These are phyloP conservation scores for Athalia cordata DNA, from an alignment of 2,888 invertebrate genomes.

Conservation along the genomic window DNA sequence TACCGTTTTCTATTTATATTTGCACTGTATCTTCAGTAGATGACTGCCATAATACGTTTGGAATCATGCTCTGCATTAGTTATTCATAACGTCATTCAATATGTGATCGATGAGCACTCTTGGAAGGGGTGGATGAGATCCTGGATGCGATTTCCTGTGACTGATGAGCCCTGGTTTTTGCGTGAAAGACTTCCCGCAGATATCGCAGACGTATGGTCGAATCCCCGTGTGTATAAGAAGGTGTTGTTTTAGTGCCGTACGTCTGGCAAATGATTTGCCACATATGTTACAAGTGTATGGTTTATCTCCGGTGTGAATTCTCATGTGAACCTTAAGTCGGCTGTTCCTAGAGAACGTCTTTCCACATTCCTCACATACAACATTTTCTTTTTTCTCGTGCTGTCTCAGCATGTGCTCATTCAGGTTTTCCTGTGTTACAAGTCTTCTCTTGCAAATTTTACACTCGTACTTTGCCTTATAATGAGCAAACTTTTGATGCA, in stretches of 20 bases:
- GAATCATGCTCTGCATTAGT: conserved; percentile 34
- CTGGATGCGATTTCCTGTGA: conserved; percentile 70
- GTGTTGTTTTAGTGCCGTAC: conserved; percentile 69
- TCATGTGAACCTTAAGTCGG: conserved; percentile 68
- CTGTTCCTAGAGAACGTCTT: conserved; percentile 69
- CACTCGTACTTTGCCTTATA: conserved; percentile 71
- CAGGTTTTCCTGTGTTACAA: conserved; percentile 73
- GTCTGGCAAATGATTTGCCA: conserved; percentile 65
- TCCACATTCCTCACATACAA: conserved; percentile 71
- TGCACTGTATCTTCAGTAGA: too few species aligned
- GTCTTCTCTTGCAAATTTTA: conserved; percentile 67
- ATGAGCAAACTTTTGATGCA: conserved; percentile 69
- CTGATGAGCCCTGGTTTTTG: conserved; percentile 71
- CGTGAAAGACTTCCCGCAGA: conserved; percentile 70
- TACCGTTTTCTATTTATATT: too few species aligned
- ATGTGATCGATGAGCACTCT: conserved; percentile 69
- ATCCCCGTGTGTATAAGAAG: conserved; percentile 69
- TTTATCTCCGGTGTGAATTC: conserved; percentile 69
- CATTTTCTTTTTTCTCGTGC: conserved; percentile 68
- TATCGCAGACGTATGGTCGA: conserved; percentile 69
- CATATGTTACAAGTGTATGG: conserved; percentile 68
- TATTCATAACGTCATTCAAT: conserved; percentile 65
- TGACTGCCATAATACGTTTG: background rate
- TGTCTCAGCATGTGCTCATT: conserved; percentile 70
- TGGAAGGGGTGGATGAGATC: conserved; percentile 68